phyloP scores from a whole-genome alignment of 1,140 invertebrate species.

The Muscidifurax raptorellus region DNA sequence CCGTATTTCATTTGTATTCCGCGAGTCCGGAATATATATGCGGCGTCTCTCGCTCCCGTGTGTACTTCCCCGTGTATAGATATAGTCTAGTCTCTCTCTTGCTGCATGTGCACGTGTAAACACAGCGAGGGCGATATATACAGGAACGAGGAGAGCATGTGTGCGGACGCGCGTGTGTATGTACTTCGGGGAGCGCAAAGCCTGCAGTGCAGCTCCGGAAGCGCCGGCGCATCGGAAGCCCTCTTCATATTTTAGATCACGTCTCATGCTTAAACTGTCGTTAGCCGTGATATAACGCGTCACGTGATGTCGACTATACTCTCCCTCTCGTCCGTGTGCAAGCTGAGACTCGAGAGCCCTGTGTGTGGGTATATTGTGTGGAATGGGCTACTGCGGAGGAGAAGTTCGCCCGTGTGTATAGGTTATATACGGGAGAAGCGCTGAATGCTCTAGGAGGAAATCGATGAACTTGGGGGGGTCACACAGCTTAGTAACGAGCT shows the following conservation, averaged over 20 bases:
- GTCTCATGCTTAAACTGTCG: slow-evolving; percentile 47
- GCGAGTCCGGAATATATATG: neutral
- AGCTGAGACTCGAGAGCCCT: neutral
- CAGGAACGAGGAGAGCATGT: neutral
- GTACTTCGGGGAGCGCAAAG: neutral
- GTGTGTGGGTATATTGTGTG: neutral
- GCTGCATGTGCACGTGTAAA: neutral
- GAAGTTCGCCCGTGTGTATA: neutral
- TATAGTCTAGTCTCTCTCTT: neutral
- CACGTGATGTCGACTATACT: neutral
- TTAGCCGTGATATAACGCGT: slow-evolving; percentile 29
- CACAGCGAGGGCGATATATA: too few species aligned
- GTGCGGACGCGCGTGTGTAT: neutral
- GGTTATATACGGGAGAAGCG: neutral
- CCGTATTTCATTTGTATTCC: slow-evolving; percentile 40
- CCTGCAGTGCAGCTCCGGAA: neutral
- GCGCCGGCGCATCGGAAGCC: neutral
- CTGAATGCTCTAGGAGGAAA: neutral
- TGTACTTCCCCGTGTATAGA: neutral
- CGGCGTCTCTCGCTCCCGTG: neutral
- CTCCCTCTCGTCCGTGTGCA: slow-evolving; percentile 1
- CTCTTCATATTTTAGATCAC: slow-evolving; percentile 45
- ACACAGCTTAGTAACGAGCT: neutral
- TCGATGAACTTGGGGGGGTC: neutral
- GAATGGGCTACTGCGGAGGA: neutral